Percentiles rank a stretch among this genome's conserved stretches.
Conservation (phyloP, 2,888 invertebrate genomes). For the Ethmia dodecea region DNA sequence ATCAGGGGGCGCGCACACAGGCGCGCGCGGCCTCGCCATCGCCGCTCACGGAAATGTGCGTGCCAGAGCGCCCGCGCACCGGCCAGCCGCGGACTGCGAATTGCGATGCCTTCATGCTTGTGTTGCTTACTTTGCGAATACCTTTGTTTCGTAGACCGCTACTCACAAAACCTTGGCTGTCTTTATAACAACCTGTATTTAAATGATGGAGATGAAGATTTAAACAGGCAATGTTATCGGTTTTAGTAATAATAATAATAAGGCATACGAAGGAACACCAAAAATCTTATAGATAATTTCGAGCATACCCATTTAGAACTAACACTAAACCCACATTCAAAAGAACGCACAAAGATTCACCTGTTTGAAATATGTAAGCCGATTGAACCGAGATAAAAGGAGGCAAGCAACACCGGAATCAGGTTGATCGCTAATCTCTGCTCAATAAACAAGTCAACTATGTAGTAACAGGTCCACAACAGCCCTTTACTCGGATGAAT, state of each 20-base stretch:
- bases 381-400: slow-evolving; percentile 17
- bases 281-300: no score
- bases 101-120: slow-evolving; percentile 31
- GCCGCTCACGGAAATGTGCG: slow-evolving; percentile 73
- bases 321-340: not conserved
- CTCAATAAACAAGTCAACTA: slow-evolving; percentile 29
- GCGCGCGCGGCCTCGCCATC: slow-evolving; percentile 58
- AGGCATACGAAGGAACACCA: no score
- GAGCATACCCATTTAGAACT: no score
- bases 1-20: slow-evolving; percentile 37
- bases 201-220: no score
- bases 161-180: no score
- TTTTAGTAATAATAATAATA: no score
- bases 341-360: not conserved
- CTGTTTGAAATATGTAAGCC: slow-evolving; percentile 3
- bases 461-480: slow-evolving; percentile 29
- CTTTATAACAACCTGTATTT: no score
- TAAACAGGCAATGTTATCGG: no score
- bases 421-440: slow-evolving; percentile 29
- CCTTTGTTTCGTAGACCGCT: slow-evolving; percentile 8
- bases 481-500: slow-evolving; percentile 54
- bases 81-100: slow-evolving; percentile 21
- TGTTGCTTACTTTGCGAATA: slow-evolving; percentile 24
- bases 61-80: slow-evolving; percentile 30
- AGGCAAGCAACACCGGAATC: slow-evolving; percentile 18